These are phyloP conservation scores for Trichopoda pennipes DNA, from an alignment of 2,888 invertebrate genomes.

Conservation along the genomic window DNA sequence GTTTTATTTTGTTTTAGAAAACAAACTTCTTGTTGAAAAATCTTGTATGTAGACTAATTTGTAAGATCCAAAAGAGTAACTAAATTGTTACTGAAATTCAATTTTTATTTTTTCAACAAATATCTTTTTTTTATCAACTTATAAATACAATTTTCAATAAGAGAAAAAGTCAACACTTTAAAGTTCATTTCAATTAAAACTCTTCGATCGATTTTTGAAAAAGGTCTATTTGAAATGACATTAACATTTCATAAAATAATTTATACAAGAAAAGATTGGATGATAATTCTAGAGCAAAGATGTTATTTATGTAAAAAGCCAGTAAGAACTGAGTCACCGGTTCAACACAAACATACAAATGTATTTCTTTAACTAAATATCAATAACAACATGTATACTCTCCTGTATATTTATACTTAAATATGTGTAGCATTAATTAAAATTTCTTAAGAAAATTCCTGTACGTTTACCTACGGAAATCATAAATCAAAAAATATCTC, in stretches of 20 bases:
- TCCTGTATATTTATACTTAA: neutral
- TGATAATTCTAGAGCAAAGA: neutral
- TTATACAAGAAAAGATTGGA: constrained; percentile 22
- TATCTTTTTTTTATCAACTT: too few species aligned
- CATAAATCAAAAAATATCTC: constrained; percentile 62
- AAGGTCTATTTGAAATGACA: constrained; percentile 32
- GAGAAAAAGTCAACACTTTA: too few species aligned
- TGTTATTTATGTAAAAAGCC: constrained; percentile 18
- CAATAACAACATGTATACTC: neutral
- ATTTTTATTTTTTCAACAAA: too few species aligned
- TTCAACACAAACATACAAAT: neutral
- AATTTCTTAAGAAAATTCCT: constrained; percentile 48
- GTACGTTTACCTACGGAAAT: constrained; percentile 59
- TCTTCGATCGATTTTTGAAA: constrained; percentile 26
- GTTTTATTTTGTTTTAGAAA: too few species aligned
- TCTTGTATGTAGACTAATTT: too few species aligned
- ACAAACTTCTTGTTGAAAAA: too few species aligned
- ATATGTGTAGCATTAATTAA: constrained; percentile 43
- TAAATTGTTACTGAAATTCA: too few species aligned
- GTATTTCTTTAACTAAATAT: neutral
- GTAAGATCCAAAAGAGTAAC: too few species aligned
- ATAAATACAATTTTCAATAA: too few species aligned
- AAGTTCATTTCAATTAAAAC: neutral
- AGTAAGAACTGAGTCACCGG: constrained; percentile 24
- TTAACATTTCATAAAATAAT: constrained; percentile 33